A percentile compares a stretch with the other conserved stretches of the same genome.
phyloP scores from a whole-genome alignment of 2,888 invertebrate genomes.

The Stenoptilia bipunctidactyla region DNA sequence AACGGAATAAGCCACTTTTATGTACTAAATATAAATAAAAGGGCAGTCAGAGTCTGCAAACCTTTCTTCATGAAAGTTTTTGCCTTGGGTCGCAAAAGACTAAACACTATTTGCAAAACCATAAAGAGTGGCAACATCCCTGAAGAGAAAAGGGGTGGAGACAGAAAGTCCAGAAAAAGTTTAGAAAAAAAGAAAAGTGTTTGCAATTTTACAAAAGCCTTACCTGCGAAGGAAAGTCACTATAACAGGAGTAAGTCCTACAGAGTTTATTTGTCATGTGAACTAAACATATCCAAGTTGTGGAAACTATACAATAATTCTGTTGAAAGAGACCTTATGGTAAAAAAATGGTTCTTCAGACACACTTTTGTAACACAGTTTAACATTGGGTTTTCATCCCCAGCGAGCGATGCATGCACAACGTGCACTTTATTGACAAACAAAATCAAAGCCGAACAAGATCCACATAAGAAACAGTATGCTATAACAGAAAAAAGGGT shows the following conservation, averaged over 20 bases:
- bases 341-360: slow-evolving; percentile 12
- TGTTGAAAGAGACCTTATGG: slow-evolving; percentile 6
- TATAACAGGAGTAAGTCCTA: neutral
- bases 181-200: slow-evolving; percentile 3
- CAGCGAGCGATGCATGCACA: slow-evolving; percentile 4
- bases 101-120: neutral
- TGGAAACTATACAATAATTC: slow-evolving; percentile 12
- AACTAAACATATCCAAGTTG: slow-evolving; percentile 15
- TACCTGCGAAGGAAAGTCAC: slow-evolving; percentile 1
- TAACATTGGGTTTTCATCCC: slow-evolving; percentile 2
- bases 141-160: slow-evolving; percentile 10
- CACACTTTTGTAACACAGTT: neutral
- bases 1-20: too few species aligned
- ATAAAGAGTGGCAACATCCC: neutral
- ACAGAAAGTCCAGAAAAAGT: slow-evolving; percentile 1
- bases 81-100: too few species aligned
- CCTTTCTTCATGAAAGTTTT: too few species aligned
- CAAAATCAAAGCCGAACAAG: neutral
- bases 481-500: neutral
- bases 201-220: slow-evolving; percentile 10
- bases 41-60: too few species aligned
- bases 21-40: too few species aligned
- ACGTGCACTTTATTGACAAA: slow-evolving; percentile 1
- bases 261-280: slow-evolving; percentile 9
- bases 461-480: neutral